Percentiles rank a stretch among this genome's conserved stretches.
phyloP scores from a whole-genome alignment of 1,140 invertebrate species.

The Monomorium pharaonis region DNA sequence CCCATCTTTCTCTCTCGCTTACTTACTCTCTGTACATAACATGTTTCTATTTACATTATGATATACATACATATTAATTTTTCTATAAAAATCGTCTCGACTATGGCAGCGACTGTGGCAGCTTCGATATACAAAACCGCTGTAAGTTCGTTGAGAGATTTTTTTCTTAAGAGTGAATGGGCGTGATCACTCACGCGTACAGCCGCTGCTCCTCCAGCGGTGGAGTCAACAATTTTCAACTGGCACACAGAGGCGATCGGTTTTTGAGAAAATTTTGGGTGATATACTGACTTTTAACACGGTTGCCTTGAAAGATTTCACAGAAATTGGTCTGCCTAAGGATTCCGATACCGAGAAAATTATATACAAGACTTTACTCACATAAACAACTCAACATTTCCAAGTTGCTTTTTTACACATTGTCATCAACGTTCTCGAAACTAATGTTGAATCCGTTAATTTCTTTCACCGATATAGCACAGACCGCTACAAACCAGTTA shows the following conservation, averaged over 20 bases:
- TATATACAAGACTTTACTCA: neutral
- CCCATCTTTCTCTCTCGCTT: conserved; percentile 1
- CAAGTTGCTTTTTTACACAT: neutral
- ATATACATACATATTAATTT: conserved; percentile 66
- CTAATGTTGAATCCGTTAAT: neutral
- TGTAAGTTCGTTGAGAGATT: conserved; percentile 71
- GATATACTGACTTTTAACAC: neutral
- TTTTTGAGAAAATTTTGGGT: neutral
- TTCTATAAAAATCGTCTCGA: conserved; percentile 70
- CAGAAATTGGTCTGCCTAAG: neutral
- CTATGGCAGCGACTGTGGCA: conserved; percentile 16
- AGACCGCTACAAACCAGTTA: neutral
- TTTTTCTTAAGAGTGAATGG: neutral
- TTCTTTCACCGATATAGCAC: neutral
- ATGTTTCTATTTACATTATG: conserved; percentile 67
- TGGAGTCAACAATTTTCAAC: conserved; percentile 1
- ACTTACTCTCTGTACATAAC: conserved; percentile 65
- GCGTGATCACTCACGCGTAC: neutral
- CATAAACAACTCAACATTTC: neutral
- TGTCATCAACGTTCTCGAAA: neutral
- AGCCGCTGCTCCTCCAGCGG: neutral
- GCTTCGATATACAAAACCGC: conserved; percentile 66
- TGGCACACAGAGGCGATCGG: neutral
- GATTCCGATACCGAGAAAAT: neutral
- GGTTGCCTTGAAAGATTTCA: neutral